Conservation (phyloP, 2,888 invertebrate species). For the Pecten maximus region DNA sequence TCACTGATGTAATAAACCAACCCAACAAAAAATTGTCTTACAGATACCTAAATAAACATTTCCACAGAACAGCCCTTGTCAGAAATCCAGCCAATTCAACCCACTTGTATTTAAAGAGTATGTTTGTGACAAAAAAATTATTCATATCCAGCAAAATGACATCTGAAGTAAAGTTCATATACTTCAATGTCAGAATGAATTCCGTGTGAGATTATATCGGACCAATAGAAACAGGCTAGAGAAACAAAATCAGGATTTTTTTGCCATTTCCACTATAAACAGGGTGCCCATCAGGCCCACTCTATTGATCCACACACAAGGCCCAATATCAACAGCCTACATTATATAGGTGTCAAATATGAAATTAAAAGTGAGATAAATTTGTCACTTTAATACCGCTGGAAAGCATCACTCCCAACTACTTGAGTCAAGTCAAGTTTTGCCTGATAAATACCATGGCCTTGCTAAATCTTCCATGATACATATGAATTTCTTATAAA, state of each 20-base stretch:
- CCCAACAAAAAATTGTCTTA: not conserved
- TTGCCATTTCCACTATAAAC: conserved; percentile 10
- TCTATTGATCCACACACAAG: not conserved
- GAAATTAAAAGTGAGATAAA: conserved; percentile 35
- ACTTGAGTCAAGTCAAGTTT: conserved; percentile 33
- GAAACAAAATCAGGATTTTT: not conserved
- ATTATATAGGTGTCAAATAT: conserved; percentile 35
- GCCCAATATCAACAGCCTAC: not conserved
- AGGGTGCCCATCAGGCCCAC: not conserved
- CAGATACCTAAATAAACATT: not conserved
- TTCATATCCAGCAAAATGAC: conserved; percentile 28
- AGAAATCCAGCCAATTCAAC: conserved; percentile 9
- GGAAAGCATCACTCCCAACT: conserved; percentile 25
- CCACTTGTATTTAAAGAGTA: not conserved
- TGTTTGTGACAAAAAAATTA: conserved; percentile 18
- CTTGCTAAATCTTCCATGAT: conserved; percentile 1
- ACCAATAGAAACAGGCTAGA: not conserved
- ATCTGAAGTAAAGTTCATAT: conserved; percentile 26
- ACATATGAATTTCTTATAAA: conserved; percentile 35
- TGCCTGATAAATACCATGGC: conserved; percentile 10
- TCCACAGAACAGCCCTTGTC: not conserved
- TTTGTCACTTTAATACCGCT: conserved; percentile 33
- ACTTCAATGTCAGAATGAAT: conserved; percentile 4
- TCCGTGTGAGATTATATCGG: not conserved
- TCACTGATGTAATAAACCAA: not conserved